Evolutionary conservation across 2,113 vertebrate species (phyloP), one percentile per base, ranked within the genome.

Genomic region (Nettapus auritus): DNA sequence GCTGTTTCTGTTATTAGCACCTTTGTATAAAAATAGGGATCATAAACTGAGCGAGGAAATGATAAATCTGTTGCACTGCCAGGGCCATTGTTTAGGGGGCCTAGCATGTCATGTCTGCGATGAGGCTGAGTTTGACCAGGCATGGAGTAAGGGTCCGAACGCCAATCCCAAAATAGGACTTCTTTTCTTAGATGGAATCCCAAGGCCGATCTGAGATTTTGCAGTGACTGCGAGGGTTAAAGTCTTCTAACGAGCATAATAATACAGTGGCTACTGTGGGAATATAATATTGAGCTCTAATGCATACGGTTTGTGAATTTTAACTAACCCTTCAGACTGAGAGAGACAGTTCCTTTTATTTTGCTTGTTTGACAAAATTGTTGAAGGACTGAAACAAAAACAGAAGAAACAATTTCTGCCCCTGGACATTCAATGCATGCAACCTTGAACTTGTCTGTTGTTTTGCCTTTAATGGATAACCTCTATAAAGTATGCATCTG

Each of bases 371-470:
- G 89, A 83, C 84, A 88, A 75, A 95, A 80, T 77, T 62, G 52
- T 56, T 85, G 74, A 48, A 83, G 70, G 48, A 78, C 69, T 91
- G 57, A 87, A 89, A 38, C 59, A 82, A 96, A 94, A 92, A 46
- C 10, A 88, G 77, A 95, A 85, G 75, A 69, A 60, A 29, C 42
- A 33, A 0, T 89, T 94, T 94, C 68, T 95, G 78, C 50, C 82
- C 34, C 74, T 94, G 68, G 60, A 90, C 36, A 44, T 86, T 80
- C 56, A 67, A 2, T 46, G 23, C 16, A 3, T 36, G 42, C 80
- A 93, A 62, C 91, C 90, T 95, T 95, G 90, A 95, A 90, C 66
- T 94, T 92, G 57, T 52, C 88, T 86, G 18, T 73, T 95, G 78
- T 82, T 96, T 96, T 85, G 83, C 42, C 56, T 66, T 93, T 89